Base-by-base conservation (phyloP, 2,888 invertebrate genomes). In the Zootermopsis nevadensis region DNA sequence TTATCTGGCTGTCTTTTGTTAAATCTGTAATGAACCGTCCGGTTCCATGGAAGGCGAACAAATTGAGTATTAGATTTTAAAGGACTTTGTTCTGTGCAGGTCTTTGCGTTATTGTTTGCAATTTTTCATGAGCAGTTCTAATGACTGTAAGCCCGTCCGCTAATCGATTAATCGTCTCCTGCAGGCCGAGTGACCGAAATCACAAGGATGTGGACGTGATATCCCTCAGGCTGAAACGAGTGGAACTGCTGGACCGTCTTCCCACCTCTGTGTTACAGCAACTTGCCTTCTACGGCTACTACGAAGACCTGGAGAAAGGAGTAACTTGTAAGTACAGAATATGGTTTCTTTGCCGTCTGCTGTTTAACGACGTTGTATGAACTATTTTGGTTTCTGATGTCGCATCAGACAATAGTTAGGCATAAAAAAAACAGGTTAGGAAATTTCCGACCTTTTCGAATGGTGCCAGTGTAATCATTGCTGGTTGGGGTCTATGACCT, bases 281-380 rank as follows among this genome's bases (percentile, higher is more conserved):
- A 89, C 90, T 95, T 87, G 95, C 95, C 85, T 92, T 93, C 89
- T 94, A 93, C 89, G 94, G 94, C 85, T 95, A 94, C 90, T 94
- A 95, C 89, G 95, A 95, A 89, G 94, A 94, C 88, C 90, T 95
- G 86, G 95, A 95, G 88, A 93, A 94, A 88, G 95, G 94, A 83
- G 94, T 95, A 82, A 95, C 95, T 87, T 90, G 95, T 95, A 90
- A 93, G 94, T 92, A 86, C 79, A 84, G n/a, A 1, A 48, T 48
- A 15, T 19, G 1, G 3, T 48, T 48, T 48, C 19, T 48, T 12
- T 19, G 19, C 19, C 15, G 1, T 19, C 48, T 12, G 48, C 19
- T 48, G 15, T 48, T 48, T 48, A 48, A 48, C 48, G 48, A 48
- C 19, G 19, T 0, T 48, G 15, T 48, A 48, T 12, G 19, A 48